Evolutionary conservation across 2,113 vertebrate genomes (phyloP).

Genomic region (Microcebus murinus): DNA sequence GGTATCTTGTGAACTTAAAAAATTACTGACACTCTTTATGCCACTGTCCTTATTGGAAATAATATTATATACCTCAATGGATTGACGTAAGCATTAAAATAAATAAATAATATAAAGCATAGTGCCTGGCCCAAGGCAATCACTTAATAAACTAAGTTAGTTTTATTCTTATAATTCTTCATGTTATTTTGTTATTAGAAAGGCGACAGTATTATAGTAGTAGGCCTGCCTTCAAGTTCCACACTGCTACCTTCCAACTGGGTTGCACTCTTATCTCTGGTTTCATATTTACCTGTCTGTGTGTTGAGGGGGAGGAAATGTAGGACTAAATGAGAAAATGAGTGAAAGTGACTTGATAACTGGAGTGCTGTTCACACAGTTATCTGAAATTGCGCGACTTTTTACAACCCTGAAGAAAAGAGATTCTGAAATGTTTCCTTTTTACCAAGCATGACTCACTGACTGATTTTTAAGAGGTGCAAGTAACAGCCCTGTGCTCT

Average conservation of each 20-base stretch:
- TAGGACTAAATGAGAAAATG: not conserved
- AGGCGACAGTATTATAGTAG: not conserved
- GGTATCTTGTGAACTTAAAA: not conserved
- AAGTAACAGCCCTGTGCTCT: too few species aligned
- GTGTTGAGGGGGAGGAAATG: not conserved
- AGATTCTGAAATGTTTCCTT: not conserved
- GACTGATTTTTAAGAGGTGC: not conserved
- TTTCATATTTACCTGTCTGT: not conserved
- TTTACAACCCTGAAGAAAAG: not conserved
- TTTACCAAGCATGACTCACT: not conserved
- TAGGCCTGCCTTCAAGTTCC: not conserved
- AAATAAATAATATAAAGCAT: not conserved
- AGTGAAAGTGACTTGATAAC: not conserved
- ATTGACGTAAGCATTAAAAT: not conserved
- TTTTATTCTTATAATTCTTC: not conserved
- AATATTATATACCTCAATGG: not conserved
- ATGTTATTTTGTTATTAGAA: not conserved
- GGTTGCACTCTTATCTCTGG: not conserved
- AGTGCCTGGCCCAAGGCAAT: not conserved
- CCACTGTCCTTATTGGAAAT: constrained; percentile 1
- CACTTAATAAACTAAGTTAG: not conserved
- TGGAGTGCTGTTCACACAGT: not conserved
- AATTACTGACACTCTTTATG: not conserved
- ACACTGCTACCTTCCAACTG: not conserved
- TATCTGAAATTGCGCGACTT: not conserved